Percentiles rank a stretch among this genome's conserved stretches.
These are phyloP conservation scores for Ciconia maguari DNA, from an alignment of 2,113 vertebrate species.

Conservation along the genomic window DNA sequence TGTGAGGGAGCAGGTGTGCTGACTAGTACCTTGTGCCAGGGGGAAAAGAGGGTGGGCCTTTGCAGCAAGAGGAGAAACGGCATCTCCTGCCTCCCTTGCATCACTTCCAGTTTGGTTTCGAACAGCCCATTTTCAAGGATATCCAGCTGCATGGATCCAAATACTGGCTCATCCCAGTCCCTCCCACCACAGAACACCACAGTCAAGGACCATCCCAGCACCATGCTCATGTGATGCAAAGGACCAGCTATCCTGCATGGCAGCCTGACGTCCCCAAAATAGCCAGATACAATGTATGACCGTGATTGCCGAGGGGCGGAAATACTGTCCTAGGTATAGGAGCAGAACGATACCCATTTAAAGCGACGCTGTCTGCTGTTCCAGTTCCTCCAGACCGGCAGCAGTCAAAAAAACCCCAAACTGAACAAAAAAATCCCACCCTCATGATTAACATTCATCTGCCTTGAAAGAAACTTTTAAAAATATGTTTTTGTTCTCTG, in stretches of 20 bases:
- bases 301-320: not conserved
- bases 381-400: not conserved
- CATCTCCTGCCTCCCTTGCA: not conserved
- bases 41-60: not conserved
- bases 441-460: constrained; percentile 24
- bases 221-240: not conserved
- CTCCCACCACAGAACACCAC: not conserved
- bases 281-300: not conserved
- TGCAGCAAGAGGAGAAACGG: not conserved
- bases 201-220: not conserved
- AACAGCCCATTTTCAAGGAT: not conserved
- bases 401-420: not conserved
- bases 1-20: not conserved
- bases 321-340: not conserved
- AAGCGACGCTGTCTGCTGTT: not conserved
- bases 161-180: not conserved
- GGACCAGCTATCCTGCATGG: not conserved
- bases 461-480: constrained; percentile 29
- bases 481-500: constrained; percentile 56
- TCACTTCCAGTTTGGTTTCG: not conserved
- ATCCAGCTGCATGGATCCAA: not conserved
- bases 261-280: not conserved
- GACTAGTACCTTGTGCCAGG: not conserved
- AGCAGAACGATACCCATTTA: not conserved
- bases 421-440: not conserved